Evolutionary conservation across 2,113 vertebrate species (phyloP).

Genomic region (Cavia porcellus): DNA sequence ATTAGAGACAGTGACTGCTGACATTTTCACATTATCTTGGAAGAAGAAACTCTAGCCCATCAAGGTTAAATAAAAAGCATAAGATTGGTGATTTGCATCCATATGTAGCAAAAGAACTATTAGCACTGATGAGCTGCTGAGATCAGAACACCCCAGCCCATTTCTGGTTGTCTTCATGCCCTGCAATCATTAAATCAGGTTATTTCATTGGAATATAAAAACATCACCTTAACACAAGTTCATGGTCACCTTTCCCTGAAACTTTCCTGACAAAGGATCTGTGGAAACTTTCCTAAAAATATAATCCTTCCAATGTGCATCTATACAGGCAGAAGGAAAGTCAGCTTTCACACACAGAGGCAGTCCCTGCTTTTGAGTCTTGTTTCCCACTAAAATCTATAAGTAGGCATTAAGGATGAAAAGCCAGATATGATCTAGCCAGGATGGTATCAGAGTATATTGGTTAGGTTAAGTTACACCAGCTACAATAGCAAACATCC

Average conservation of each 20-base stretch:
- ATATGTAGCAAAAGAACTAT: background rate
- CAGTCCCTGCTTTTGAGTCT: background rate
- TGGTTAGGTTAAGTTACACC: background rate
- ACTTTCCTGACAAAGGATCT: slow-evolving; percentile 52
- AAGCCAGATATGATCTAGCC: background rate
- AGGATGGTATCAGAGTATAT: background rate
- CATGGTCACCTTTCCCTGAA: slow-evolving; percentile 10
- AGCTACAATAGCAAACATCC: background rate
- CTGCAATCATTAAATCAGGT: slow-evolving; percentile 35
- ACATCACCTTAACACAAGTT: slow-evolving; percentile 30
- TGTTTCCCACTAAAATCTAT: background rate
- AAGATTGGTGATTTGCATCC: slow-evolving; percentile 28
- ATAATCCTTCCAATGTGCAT: background rate
- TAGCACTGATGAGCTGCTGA: background rate
- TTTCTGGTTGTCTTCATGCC: background rate
- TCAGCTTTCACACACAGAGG: fast-evolving
- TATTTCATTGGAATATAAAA: slow-evolving; percentile 63
- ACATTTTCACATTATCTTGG: slow-evolving; percentile 38
- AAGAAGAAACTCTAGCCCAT: slow-evolving; percentile 5
- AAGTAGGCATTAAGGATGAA: background rate
- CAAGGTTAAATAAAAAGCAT: background rate
- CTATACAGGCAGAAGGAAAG: background rate
- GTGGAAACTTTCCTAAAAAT: slow-evolving; percentile 38
- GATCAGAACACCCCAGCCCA: background rate
- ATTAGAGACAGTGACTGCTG: background rate